Evolutionary conservation across 2,113 vertebrate species (phyloP), one percentile per base, ranked within the genome.

Genomic region (Mesitornis unicolor): DNA sequence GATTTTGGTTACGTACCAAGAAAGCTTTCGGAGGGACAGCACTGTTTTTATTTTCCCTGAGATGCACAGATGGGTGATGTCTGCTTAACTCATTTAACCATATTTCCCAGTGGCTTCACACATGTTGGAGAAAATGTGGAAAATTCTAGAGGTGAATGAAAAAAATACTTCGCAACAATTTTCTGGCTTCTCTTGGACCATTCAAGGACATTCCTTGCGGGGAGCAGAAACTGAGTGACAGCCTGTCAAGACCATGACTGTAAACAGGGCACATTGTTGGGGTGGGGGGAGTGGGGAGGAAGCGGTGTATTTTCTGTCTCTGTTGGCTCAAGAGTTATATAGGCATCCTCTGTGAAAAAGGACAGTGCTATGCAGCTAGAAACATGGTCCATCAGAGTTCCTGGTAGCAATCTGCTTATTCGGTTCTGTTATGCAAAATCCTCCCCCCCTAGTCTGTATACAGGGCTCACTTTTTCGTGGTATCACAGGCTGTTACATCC

Each of bases 1-100:
- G 67, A 96, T 96, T 95, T 96, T 97, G 96, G 95, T 96, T 97
- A 95, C 73, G 89, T 96, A 96, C 91, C 93, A 96, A 96, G 93
- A 96, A 96, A 96, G 89, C 93, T 91, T 95, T 96, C 56, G 5
- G 93, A 96, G 90, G 95, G 95, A 96, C 84, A 96, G 95, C 93
- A 93, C 94, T 96, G 93, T 95, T 97, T 95, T 95, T 95, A 95
- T 96, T 97, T 97, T 96, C 95, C 92, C 88, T 13, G 48, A 96
- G 95, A 96, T 92, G 95, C 95, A 96, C 93, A 97, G 95, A 96
- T 94, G 93, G 95, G 93, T 94, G 95, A 95, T 96, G 95, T 96
- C 96, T 97, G 96, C 95, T 94, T 93, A 96, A 96, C 93, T 96
- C 95, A 93, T 96, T 96, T 97, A 95, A 96, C 94, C 96, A 96